Evolutionary conservation across 2,888 invertebrate species (phyloP).

Genomic region (Patella ulyssiponensis): DNA sequence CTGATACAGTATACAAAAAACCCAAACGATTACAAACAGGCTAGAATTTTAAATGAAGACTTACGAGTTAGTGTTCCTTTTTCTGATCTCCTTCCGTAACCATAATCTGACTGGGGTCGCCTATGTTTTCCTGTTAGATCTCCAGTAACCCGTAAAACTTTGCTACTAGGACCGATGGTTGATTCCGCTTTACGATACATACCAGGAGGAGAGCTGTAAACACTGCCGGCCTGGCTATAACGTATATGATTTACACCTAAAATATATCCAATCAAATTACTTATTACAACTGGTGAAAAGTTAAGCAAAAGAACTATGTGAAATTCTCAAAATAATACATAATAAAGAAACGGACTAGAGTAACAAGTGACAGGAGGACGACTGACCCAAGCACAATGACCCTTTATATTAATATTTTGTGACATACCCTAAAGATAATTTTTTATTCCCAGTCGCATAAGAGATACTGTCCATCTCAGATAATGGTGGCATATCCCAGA

Average conservation of each 20-base stretch:
- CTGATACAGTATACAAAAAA: not conserved
- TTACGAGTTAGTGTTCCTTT: slow-evolving; percentile 61
- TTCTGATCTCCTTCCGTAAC: slow-evolving; percentile 48
- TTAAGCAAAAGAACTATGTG: no score
- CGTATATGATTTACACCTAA: slow-evolving; percentile 56
- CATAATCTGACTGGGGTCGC: slow-evolving; percentile 55
- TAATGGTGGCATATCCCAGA: no score
- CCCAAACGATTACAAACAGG: not conserved
- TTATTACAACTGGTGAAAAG: no score
- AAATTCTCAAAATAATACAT: no score
- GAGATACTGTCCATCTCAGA: no score
- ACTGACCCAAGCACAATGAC: no score
- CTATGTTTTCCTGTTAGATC: slow-evolving; percentile 59
- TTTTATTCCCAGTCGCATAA: no score
- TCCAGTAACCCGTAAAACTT: slow-evolving; percentile 58
- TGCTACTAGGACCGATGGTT: slow-evolving; percentile 48
- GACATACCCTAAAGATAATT: no score
- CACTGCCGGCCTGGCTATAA: slow-evolving; percentile 53
- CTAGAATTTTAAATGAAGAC: slow-evolving; percentile 24
- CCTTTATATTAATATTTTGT: no score
- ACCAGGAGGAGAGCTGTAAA: slow-evolving; percentile 58
- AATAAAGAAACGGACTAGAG: no score
- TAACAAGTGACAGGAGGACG: no score
- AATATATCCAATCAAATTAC: slow-evolving; percentile 18
- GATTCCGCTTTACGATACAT: slow-evolving; percentile 45